Base-by-base conservation (phyloP, 2,888 invertebrate genomes). In the Caenorhabditis drosophilae region DNA sequence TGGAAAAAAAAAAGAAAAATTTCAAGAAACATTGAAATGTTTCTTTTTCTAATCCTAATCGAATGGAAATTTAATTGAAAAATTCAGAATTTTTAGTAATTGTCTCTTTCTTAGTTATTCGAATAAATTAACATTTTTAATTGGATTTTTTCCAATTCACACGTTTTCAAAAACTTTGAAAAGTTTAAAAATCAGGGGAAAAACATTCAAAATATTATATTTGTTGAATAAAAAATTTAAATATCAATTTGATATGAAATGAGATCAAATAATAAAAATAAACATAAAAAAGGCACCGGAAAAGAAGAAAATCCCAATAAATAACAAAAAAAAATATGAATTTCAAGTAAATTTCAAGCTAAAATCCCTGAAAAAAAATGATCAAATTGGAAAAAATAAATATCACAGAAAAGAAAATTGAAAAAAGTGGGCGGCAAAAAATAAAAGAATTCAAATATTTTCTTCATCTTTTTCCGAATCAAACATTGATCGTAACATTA, bases 401-500 rank as follows among this genome's bases (percentile, higher is more conserved):
- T 36, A 36, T 36, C 36, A 36, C 36, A 36, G 16, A 4, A 6
- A 31, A n/a, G 36, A 36, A 36, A 4, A 12, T n/a, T 4, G n/a
- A 36, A n/a, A n/a, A n/a, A 36, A 36, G 7, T 36, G 36, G n/a
- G n/a, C 11, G 7, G 36, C 4, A 36, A n/a, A 36, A 36, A 4
- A 12, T 36, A n/a, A 36, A 36, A 4, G 36, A 36, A 36, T 36
- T n/a, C 36, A 36, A 36, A n/a, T 36, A 27, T n/a, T 16, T 45
- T 57, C 54, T 41, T 70, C 68, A 7, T 72, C 66, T 22, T 57
- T 54, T 23, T 72, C 72, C 22, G 66, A 53, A 16, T 67, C 68
- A 20, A 69, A 72, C 67, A 72, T 67, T 6, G 68, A 69, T 4
- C 69, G 62, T 15, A 72, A 63, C 68, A 72, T 72, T 4, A 72